A percentile compares a stretch with the other conserved stretches of the same genome.
phyloP scores from a whole-genome alignment of 2,113 vertebrate species.

The Smithornis capensis region DNA sequence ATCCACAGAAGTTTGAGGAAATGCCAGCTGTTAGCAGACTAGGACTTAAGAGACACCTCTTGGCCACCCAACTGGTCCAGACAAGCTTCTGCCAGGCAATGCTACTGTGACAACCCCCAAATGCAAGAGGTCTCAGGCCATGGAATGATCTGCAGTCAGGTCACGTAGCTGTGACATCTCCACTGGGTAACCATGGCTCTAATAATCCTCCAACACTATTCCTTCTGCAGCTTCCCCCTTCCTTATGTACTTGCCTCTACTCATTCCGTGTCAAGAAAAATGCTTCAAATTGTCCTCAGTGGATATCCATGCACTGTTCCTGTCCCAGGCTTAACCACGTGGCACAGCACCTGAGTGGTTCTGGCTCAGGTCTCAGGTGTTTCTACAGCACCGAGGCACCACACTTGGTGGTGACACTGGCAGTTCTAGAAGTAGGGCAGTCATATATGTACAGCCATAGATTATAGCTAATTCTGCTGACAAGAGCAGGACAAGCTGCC shows the following conservation, averaged over 20 bases:
- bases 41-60: neutral
- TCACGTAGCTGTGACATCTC: neutral
- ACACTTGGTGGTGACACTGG: neutral
- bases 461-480: neutral
- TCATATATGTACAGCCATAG: neutral
- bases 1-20: neutral
- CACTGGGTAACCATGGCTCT: neutral
- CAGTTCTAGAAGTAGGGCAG: neutral
- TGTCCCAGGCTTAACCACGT: neutral
- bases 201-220: neutral
- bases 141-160: neutral
- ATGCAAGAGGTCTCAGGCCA: neutral
- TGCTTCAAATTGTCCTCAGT: neutral
- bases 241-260: neutral
- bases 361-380: neutral
- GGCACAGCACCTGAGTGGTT: neutral
- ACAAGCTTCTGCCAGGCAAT: neutral
- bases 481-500: neutral
- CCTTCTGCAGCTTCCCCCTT: neutral
- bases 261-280: neutral
- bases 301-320: fast-evolving
- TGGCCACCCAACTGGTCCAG: neutral
- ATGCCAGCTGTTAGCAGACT: neutral
- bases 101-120: neutral
- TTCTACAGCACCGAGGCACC: neutral